Evolutionary conservation across 1,140 invertebrate species (phyloP).

Genomic region (Diprion similis): DNA sequence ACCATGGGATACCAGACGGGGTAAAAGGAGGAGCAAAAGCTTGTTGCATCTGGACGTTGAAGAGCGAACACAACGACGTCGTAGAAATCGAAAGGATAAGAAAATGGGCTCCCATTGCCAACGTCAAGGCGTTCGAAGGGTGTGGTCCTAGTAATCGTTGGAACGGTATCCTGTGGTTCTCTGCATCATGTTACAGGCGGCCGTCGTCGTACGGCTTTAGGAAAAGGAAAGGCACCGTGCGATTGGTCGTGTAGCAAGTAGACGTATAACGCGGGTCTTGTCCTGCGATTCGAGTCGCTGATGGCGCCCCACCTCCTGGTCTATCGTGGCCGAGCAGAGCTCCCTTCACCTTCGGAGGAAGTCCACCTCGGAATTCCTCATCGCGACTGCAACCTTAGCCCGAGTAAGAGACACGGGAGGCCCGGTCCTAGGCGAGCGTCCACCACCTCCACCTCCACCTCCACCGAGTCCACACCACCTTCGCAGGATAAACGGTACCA

Average conservation of each 20-base stretch:
- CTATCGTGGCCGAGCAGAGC: background rate
- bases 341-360: constrained; percentile 2
- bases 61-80: too few species aligned
- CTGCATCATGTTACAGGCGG: too few species aligned
- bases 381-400: constrained; percentile 6
- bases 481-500: background rate
- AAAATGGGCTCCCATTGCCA: background rate
- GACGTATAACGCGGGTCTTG: background rate
- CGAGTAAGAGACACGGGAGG: background rate
- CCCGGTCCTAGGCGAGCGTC: background rate
- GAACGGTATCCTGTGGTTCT: background rate
- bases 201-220: background rate
- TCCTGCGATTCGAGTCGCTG: background rate
- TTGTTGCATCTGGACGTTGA: too few species aligned
- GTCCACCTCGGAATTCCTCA: background rate
- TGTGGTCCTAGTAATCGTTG: background rate
- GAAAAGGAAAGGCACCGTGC: background rate
- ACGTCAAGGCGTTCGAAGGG: background rate
- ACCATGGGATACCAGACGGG: too few species aligned
- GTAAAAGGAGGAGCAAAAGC: too few species aligned
- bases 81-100: too few species aligned
- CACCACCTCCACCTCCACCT: background rate
- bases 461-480: background rate
- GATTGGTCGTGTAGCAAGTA: background rate
- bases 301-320: background rate